Evolutionary conservation across 2,888 invertebrate species (phyloP).

Genomic region (Hydriomena furcata): DNA sequence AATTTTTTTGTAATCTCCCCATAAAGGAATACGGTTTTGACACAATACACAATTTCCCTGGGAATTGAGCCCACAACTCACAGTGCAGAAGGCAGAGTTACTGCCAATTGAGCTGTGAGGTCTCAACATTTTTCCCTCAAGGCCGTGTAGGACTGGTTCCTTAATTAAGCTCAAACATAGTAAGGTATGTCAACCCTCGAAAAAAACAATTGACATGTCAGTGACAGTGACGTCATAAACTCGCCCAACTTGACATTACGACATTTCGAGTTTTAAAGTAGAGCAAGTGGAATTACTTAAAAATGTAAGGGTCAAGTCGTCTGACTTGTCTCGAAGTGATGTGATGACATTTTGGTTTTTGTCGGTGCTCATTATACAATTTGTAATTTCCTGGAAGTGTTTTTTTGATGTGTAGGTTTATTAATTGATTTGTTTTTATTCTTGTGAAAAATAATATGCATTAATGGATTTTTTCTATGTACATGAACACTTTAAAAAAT

Average conservation of each 20-base stretch:
- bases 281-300: constrained; percentile 27
- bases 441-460: no score
- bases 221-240: constrained; percentile 22
- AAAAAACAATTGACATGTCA: constrained; percentile 24
- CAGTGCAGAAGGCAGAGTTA: no score
- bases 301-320: constrained; percentile 18
- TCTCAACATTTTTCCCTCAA: constrained; percentile 7
- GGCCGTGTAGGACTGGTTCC: constrained; percentile 19
- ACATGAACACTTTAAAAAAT: no score
- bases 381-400: constrained; percentile 4
- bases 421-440: no score
- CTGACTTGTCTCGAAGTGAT: constrained; percentile 9
- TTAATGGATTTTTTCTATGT: no score
- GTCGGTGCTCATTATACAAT: not conserved
- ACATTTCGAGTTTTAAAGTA: constrained; percentile 27
- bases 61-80: no score
- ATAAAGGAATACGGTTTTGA: no score
- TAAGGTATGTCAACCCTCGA: constrained; percentile 19
- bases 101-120: no score
- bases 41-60: no score
- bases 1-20: no score
- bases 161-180: constrained; percentile 20
- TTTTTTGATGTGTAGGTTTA: no score
- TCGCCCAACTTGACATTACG: constrained; percentile 23
- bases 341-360: constrained; percentile 22